A percentile compares a stretch with the other conserved stretches of the same genome.
These are phyloP conservation scores for Solea senegalensis DNA, from an alignment of 2,113 vertebrate genomes.

Conservation along the genomic window DNA sequence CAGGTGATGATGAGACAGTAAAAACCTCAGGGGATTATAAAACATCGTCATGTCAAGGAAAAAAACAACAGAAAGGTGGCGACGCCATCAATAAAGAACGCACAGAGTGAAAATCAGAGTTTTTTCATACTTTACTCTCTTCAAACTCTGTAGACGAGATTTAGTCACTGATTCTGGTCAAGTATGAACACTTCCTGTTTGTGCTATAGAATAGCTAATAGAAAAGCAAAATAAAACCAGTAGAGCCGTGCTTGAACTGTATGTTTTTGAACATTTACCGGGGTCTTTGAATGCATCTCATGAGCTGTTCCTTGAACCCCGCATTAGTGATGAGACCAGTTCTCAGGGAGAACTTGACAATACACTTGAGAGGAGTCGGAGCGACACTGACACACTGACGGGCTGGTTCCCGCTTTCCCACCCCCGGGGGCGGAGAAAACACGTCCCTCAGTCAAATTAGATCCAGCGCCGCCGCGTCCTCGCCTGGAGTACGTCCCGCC, in stretches of 20 bases:
- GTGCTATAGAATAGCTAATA: too few relatives aligned
- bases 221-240: too few relatives aligned
- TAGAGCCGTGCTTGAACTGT: too few relatives aligned
- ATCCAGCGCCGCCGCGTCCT: constrained; percentile 40
- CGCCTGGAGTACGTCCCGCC: not conserved
- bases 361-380: constrained; percentile 14
- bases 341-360: constrained; percentile 11
- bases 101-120: too few relatives aligned
- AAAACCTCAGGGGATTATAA: not conserved
- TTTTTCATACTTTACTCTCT: too few relatives aligned
- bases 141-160: too few relatives aligned
- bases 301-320: too few relatives aligned
- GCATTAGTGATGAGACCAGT: not conserved
- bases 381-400: constrained; percentile 34
- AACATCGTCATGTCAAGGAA: not conserved
- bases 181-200: too few relatives aligned
- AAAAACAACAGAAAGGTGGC: not conserved
- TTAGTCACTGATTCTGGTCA: too few relatives aligned
- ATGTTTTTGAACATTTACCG: too few relatives aligned
- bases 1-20: not conserved
- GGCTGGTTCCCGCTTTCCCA: constrained; percentile 22
- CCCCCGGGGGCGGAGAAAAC: constrained; percentile 22
- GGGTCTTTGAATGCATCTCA: too few relatives aligned
- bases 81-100: not conserved
- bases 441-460: constrained; percentile 51